phyloP scores from a whole-genome alignment of 2,888 invertebrate genomes.

The Eupithecia pulchellata region DNA sequence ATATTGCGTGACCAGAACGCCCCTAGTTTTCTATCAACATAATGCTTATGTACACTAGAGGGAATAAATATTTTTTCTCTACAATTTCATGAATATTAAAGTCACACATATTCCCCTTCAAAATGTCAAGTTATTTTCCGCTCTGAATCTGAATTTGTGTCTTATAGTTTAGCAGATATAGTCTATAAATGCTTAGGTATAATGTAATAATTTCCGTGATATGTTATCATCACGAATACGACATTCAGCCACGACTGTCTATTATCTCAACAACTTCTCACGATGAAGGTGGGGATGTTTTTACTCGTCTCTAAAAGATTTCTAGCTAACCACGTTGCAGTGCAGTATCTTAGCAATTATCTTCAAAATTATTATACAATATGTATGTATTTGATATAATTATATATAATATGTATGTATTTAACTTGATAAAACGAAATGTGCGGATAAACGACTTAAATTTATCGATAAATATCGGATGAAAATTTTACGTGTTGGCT shows the following conservation, averaged over 20 bases:
- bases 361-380: neutral
- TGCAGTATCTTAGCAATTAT: neutral
- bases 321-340: neutral
- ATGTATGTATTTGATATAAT: too few relatives aligned
- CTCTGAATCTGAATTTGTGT: neutral
- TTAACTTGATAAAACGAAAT: too few relatives aligned
- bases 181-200: neutral
- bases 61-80: neutral
- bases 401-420: too few relatives aligned
- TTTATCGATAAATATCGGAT: too few relatives aligned
- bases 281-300: neutral
- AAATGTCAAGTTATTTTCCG: constrained; percentile 2
- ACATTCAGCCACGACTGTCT: neutral
- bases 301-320: neutral
- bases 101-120: neutral
- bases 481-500: too few relatives aligned
- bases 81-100: neutral
- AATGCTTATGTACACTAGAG: neutral
- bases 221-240: neutral
- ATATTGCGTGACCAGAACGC: neutral
- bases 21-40: neutral
- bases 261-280: neutral
- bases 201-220: neutral
- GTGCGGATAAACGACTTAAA: too few relatives aligned
- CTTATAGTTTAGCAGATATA: neutral